phyloP scores from a whole-genome alignment of 2,888 invertebrate genomes.

The Patella pellucida region DNA sequence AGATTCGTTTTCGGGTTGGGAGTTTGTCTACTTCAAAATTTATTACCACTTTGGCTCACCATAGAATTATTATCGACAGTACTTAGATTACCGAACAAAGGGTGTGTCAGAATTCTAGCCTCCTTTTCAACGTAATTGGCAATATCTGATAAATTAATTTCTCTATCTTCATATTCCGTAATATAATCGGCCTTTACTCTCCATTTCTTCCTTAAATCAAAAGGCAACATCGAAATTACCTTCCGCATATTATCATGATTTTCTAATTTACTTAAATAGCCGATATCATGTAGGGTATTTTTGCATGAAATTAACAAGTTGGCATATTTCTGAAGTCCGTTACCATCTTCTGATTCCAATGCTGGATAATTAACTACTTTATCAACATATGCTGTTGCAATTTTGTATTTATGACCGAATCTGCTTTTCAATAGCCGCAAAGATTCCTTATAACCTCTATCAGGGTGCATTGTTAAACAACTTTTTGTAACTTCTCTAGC shows the following conservation, averaged over 20 bases:
- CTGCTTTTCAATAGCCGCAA: neutral
- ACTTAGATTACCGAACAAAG: neutral
- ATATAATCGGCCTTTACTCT: neutral
- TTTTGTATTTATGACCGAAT: neutral
- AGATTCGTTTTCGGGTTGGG: too few relatives aligned
- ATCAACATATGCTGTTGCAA: neutral
- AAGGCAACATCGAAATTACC: neutral
- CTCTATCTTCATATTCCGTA: too few relatives aligned
- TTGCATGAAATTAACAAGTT: neutral
- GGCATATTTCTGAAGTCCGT: neutral
- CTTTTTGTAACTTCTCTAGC: neutral
- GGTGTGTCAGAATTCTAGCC: neutral
- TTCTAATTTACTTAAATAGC: neutral
- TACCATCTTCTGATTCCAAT: neutral
- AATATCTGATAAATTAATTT: too few relatives aligned
- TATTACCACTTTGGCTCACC: too few relatives aligned
- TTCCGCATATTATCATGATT: constrained; percentile 1
- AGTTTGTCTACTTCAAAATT: too few relatives aligned
- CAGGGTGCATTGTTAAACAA: neutral
- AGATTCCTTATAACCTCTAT: neutral
- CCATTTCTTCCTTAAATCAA: constrained; percentile 1
- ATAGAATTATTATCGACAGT: too few relatives aligned
- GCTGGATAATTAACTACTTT: neutral
- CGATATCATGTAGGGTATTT: neutral
- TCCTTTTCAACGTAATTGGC: neutral